Percentiles rank a stretch among this genome's conserved stretches.
These are phyloP conservation scores for Lordiphosa andalusiaca DNA, from an alignment of 2,888 invertebrate genomes.

Conservation along the genomic window DNA sequence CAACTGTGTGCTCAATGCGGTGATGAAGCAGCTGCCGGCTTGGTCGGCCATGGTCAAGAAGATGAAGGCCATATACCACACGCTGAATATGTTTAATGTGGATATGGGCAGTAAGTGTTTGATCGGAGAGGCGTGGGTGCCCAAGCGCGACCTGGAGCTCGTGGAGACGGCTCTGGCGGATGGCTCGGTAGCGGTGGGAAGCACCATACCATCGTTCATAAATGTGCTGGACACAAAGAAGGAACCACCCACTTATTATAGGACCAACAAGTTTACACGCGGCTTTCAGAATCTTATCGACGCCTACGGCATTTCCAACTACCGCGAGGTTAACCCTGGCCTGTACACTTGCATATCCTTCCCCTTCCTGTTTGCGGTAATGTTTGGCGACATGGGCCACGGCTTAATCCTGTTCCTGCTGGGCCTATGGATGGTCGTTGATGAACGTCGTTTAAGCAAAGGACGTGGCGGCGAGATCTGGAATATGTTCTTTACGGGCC, in stretches of 20 bases:
- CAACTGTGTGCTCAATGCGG: slow-evolving; percentile 88
- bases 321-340: slow-evolving; percentile 95
- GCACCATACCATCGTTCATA: slow-evolving; percentile 94
- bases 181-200: slow-evolving; percentile 91
- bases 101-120: slow-evolving; percentile 94
- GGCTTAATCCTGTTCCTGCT: slow-evolving; percentile 92
- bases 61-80: slow-evolving; percentile 96
- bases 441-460: slow-evolving; percentile 87
- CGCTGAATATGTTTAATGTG: slow-evolving; percentile 93
- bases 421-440: slow-evolving; percentile 89
- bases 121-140: slow-evolving; percentile 94
- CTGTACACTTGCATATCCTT: slow-evolving; percentile 94
- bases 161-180: slow-evolving; percentile 90
- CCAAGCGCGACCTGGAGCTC: slow-evolving; percentile 85
- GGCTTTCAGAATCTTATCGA: slow-evolving; percentile 96
- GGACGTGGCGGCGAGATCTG: slow-evolving; percentile 92
- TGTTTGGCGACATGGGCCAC: slow-evolving; percentile 98
- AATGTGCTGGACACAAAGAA: slow-evolving; percentile 91
- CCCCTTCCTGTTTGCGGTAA: slow-evolving; percentile 96
- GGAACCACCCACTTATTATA: slow-evolving; percentile 93
- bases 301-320: slow-evolving; percentile 95
- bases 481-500: slow-evolving; percentile 97
- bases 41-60: slow-evolving; percentile 91
- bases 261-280: slow-evolving; percentile 93
- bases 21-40: slow-evolving; percentile 89